Evolutionary conservation across 2,888 invertebrate genomes (phyloP).

Genomic region (Tachina fera): DNA sequence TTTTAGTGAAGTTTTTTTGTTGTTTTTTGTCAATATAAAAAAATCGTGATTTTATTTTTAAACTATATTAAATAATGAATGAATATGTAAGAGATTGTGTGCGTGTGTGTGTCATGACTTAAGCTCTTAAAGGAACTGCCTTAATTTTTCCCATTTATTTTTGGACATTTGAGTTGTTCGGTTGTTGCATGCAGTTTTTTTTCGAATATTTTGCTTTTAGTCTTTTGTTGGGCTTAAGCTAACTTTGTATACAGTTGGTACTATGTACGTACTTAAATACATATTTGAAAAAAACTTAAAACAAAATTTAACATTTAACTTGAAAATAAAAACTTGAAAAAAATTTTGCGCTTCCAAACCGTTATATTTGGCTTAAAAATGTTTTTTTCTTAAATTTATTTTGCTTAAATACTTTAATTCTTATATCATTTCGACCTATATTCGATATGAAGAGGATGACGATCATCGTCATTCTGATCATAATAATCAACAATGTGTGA

Average conservation of each 20-base stretch:
- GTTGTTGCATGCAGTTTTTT: not conserved
- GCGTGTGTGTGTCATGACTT: not conserved
- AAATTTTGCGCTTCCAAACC: slow-evolving; percentile 61
- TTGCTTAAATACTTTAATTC: slow-evolving; percentile 67
- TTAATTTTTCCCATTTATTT: slow-evolving; percentile 35
- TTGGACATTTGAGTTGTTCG: not conserved
- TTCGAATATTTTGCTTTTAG: slow-evolving; percentile 13
- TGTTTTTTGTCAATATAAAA: slow-evolving; percentile 31
- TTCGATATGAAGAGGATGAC: slow-evolving; percentile 58
- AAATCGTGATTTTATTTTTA: slow-evolving; percentile 66
- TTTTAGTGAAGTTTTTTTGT: not conserved
- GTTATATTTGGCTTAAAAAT: slow-evolving; percentile 67
- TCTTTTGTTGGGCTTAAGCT: slow-evolving; percentile 10
- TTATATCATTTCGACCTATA: slow-evolving; percentile 72
- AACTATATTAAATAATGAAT: slow-evolving; percentile 55
- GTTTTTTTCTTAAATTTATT: slow-evolving; percentile 53
- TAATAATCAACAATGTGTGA: slow-evolving; percentile 42
- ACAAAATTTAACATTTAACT: slow-evolving; percentile 51
- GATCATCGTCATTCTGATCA: slow-evolving; percentile 41
- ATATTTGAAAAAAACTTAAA: slow-evolving; percentile 32
- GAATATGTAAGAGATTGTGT: slow-evolving; percentile 19
- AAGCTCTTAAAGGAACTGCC: slow-evolving; percentile 39
- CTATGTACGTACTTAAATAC: too few relatives aligned
- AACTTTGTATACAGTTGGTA: slow-evolving; percentile 30
- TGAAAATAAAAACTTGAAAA: slow-evolving; percentile 31